Evolutionary conservation across 2,888 invertebrate genomes (phyloP), one percentile per base, ranked within the genome.

Genomic region (Dendrolimus pini): DNA sequence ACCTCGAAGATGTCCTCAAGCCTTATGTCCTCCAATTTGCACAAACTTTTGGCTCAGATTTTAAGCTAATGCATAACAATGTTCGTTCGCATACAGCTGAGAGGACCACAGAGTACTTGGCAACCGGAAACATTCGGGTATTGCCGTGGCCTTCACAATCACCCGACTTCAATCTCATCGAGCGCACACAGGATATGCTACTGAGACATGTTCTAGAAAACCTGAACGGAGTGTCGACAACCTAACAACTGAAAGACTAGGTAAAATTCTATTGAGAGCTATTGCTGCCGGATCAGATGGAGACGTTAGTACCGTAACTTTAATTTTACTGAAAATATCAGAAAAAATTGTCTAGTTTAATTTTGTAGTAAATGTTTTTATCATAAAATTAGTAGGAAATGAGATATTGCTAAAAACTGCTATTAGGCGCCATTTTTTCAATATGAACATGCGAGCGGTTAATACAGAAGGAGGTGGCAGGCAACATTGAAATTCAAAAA

Each of bases 81-180:
- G 41, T 7, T 7, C 54, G 41, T 54, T 14, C 54, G 1, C 41
- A 41, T 12, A n/a, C n/a, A 41, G 41, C 55, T 55, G 8, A 6
- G n/a, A 3, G 41, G n/a, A 55, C 41, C 41, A 41, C 1, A 3
- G 8, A n/a, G 41, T 41, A 41, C 13, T 54, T 12, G 7, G n/a
- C 41, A 58, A 55, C 55, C 41, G 41, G 53, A 55, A 57, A 58
- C 14, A 55, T 41, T 18, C 41, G 14, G 14, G 18, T 2, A 54
- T 53, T 41, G 55, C 41, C 52, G 30, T 30, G 30, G 30, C 30
- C 30, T 55, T 53, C 52, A 54, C 13, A 54, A 54, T 54, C 54
- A n/a, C 54, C 41, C 41, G 2, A 41, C 41, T 13, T 55, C 8
- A 41, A 41, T 13, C 41, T 41, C 13, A 30, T 30, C 30, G 30